Evolutionary conservation across 2,113 vertebrate species (phyloP).

Genomic region (Erpornis zantholeuca): DNA sequence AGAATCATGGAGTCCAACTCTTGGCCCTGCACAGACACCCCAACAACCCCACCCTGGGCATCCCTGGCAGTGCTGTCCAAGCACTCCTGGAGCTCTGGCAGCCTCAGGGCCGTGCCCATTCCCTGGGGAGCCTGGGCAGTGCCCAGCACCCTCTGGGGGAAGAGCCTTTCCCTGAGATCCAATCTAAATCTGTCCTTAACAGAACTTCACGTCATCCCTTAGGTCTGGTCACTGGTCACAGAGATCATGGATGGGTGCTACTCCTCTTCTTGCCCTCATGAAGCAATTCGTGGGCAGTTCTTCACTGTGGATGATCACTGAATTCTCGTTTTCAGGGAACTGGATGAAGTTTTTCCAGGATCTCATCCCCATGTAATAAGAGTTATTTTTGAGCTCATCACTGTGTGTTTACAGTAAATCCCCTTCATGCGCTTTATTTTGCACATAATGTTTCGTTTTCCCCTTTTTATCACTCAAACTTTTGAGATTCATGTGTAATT

Average conservation of each 20-base stretch:
- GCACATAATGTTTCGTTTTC: not conserved
- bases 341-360: not conserved
- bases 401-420: not conserved
- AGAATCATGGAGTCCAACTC: fast-evolving
- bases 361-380: not conserved
- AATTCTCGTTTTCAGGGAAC: not conserved
- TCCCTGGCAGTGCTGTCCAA: fast-evolving
- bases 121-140: not conserved
- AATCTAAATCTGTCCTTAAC: fast-evolving
- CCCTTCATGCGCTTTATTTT: not conserved
- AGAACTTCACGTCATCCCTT: not conserved
- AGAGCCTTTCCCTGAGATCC: fast-evolving
- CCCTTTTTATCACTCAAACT: not conserved
- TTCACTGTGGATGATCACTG: not conserved
- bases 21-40: not conserved
- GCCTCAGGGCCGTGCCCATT: not conserved
- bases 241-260: too few relatives aligned
- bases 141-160: not conserved
- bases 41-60: fast-evolving
- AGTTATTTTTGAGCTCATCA: not conserved
- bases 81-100: not conserved
- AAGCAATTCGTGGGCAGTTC: not conserved
- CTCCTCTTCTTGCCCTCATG: not conserved
- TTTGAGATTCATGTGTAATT: not conserved
- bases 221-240: not conserved